Evolutionary conservation across 1,140 invertebrate species (phyloP), one percentile per base, ranked within the genome.

Genomic region (Atta cephalotes): DNA sequence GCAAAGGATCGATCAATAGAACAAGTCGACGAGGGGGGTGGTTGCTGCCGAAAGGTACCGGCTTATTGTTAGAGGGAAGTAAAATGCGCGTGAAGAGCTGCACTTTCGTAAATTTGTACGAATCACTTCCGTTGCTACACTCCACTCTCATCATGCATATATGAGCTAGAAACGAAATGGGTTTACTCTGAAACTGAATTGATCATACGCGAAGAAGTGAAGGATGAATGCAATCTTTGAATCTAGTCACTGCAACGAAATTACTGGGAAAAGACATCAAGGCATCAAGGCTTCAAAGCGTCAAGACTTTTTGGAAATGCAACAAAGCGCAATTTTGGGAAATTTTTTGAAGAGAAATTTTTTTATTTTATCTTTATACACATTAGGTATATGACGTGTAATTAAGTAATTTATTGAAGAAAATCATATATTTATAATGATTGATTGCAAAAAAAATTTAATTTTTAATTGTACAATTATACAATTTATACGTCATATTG

Each of bases 21-120:
- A 16, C 10, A 70, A 7, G 6, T 31, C 56, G 63, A 35, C 28
- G n/a, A 49, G 28, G 58, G 39, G n/a, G 28, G 49, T n/a, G 78
- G 68, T 60, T 31, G 31, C 49, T 53, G 18, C n/a, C 65, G 56
- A 79, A 62, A 68, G 39, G 53, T 53, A 51, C 49, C 21, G 39
- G 39, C 39, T 45, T 45, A 45, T 45, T 45, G 56, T 84, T 35
- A n/a, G 63, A 81, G 77, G 77, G 85, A 60, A 70, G 49, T 66
- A n/a, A 81, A 80, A 63, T 49, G 72, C 21, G 70, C 39, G 66
- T 53, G 86, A 80, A 80, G 78, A 76, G 6, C 39, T 78, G 85
- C 87, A 87, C 86, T 85, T 90, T 88, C 86, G 49, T 78, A 71
- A 92, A 92, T 90, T 92, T 84, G 86, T 86, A 88, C 90, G 90